Evolutionary conservation across 2,888 invertebrate genomes (phyloP).

Genomic region (Bedellia somnulentella): DNA sequence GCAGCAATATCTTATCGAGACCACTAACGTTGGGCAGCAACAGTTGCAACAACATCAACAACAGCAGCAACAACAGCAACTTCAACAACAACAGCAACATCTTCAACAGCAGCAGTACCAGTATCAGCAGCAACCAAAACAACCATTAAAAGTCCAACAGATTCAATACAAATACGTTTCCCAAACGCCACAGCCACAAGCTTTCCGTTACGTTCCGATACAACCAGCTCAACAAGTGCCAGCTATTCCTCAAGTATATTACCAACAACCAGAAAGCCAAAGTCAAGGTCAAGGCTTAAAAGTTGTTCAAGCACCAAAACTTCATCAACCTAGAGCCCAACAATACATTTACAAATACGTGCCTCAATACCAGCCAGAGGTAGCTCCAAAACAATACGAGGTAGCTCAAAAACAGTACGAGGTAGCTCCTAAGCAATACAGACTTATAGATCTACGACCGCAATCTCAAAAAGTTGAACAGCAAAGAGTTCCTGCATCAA

Average conservation of each 20-base stretch:
- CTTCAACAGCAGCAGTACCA: slow-evolving; percentile 7
- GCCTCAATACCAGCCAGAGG: slow-evolving; percentile 27
- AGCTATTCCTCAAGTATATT: slow-evolving; percentile 24
- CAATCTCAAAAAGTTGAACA: slow-evolving; percentile 34
- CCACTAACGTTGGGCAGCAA: slow-evolving; percentile 39
- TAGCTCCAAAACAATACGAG: slow-evolving; percentile 39
- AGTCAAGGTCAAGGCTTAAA: slow-evolving; percentile 41
- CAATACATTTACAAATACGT: slow-evolving; percentile 29
- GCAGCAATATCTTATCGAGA: slow-evolving; percentile 53
- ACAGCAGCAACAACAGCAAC: slow-evolving; percentile 3
- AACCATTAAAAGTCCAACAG: slow-evolving; percentile 27
- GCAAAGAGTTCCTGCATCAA: slow-evolving; percentile 23
- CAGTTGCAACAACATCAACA: slow-evolving; percentile 19
- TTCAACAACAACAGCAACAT: slow-evolving; percentile 4
- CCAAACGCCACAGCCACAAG: slow-evolving; percentile 9
- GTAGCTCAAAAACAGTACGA: too few species aligned
- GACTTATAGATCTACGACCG: slow-evolving; percentile 34
- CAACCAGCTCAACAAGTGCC: slow-evolving; percentile 18
- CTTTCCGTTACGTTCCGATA: slow-evolving; percentile 6
- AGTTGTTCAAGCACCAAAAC: slow-evolving; percentile 45
- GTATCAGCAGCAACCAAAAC: slow-evolving; percentile 19
- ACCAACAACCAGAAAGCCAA: slow-evolving; percentile 21
- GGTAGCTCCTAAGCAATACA: slow-evolving; percentile 39
- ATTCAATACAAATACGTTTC: slow-evolving; percentile 27
- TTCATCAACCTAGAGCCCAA: slow-evolving; percentile 23